Evolutionary conservation across 1,140 invertebrate genomes (phyloP).

Genomic region (Trichonephila clavipes): DNA sequence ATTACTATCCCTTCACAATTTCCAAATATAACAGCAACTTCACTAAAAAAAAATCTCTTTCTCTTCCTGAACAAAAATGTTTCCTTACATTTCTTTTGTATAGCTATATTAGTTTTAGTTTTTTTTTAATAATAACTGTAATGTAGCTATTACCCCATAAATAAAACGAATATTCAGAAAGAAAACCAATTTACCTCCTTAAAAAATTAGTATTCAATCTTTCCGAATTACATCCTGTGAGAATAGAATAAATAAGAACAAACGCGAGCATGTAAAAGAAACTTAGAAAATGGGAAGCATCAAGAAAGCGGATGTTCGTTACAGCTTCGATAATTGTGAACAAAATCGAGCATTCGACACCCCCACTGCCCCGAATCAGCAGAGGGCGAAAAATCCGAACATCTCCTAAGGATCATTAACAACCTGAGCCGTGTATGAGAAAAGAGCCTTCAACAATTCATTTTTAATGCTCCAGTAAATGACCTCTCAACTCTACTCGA

Average conservation of each 20-base stretch:
- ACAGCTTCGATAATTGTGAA: constrained; percentile 27
- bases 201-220: neutral
- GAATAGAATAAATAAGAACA: neutral
- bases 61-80: too few species aligned
- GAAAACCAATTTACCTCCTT: too few species aligned
- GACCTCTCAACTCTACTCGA: constrained; percentile 60
- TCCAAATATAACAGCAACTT: too few species aligned
- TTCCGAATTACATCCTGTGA: neutral
- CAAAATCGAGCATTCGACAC: constrained; percentile 22
- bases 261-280: neutral
- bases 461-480: constrained; percentile 61
- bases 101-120: too few species aligned
- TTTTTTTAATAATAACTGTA: too few species aligned
- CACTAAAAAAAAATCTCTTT: too few species aligned
- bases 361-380: neutral
- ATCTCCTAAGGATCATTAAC: constrained; percentile 51
- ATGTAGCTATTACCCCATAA: neutral
- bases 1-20: too few species aligned
- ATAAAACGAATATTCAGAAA: neutral
- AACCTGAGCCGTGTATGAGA: constrained; percentile 55
- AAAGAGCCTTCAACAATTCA: constrained; percentile 47
- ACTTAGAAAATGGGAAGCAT: neutral
- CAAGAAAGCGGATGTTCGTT: constrained; percentile 29
- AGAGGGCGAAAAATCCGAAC: neutral
- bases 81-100: too few species aligned